These are phyloP conservation scores for Peucedramus taeniatus DNA, from an alignment of 2,113 vertebrate genomes.

Conservation along the genomic window DNA sequence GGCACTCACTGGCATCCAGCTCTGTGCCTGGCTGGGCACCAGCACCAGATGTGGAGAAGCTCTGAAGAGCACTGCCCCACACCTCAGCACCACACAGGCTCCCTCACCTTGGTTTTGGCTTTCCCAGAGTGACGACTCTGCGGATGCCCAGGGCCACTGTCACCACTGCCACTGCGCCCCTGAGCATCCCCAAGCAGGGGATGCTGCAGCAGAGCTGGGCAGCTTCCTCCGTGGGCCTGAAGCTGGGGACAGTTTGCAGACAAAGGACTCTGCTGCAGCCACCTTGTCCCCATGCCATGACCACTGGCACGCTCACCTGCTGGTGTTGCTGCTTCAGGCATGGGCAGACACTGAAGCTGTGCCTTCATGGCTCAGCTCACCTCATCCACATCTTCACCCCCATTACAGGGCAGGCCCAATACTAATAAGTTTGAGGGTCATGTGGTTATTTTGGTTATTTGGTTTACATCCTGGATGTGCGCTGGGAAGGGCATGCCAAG, in stretches of 20 bases:
- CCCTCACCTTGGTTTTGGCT: rapidly evolving
- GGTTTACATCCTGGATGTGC: background rate
- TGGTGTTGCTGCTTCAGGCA: rapidly evolving
- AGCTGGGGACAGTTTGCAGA: background rate
- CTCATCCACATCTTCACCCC: background rate
- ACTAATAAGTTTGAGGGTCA: background rate
- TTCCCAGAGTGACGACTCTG: background rate
- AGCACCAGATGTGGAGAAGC: background rate
- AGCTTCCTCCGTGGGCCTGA: background rate
- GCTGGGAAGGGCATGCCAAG: rapidly evolving
- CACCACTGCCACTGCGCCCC: background rate
- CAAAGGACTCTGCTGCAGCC: background rate
- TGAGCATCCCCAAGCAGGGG: background rate
- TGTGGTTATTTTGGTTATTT: background rate
- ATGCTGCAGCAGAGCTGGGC: background rate
- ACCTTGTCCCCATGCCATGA: background rate
- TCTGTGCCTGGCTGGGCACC: background rate
- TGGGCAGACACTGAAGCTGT: background rate
- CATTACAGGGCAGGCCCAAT: too few relatives aligned
- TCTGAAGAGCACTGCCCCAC: background rate
- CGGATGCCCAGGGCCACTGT: background rate
- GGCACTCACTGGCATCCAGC: background rate
- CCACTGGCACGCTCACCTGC: background rate
- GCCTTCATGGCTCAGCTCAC: background rate
- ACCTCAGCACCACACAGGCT: background rate